Evolutionary conservation across 2,797 vertebrate species (phyloP), one percentile per base, ranked within the genome.

Genomic region (Pachyuromys duprasi): DNA sequence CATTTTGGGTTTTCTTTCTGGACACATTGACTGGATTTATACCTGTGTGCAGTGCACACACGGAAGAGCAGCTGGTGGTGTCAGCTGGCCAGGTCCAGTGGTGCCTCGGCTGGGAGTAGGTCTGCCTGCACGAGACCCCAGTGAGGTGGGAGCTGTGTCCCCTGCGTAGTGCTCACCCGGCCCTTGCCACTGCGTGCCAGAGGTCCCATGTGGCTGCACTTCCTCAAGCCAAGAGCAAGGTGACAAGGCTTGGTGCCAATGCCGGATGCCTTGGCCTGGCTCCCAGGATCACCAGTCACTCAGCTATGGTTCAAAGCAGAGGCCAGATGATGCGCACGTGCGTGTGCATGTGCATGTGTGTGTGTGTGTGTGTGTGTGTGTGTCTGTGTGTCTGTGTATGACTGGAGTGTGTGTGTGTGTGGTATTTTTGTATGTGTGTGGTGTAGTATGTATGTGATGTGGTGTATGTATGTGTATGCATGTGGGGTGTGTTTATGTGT

Each of bases 1-100:
- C 98, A 98, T 98, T 98, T 97, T 98, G 98, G 97, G 98, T 98
- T 98, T 97, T 94, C 97, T 97, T 90, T 97, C 98, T 33, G 93
- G 97, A 91, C 0, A 0, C 92, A 93, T 97, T 95, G 96, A 96
- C 94, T 82, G 98, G 97, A 98, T 98, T 98, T 95, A 96, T 97
- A 96, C 91, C 93, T 94, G 93, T 39, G 20, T n/a, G 76, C 67
- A 79, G 90, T 3, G 57, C 97, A n/a, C 90, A 45, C 17, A 93
- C 92, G 75, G 95, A 81, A 65, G 97, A 84, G 13, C 83, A 0
- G 42, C 67, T 0, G 1, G 31, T 5, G 1, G 42, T 7, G 2
- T 24, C 28, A 2, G 42, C 3, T 17, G 83, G 42, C 31, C 53
- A 42, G 91, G 87, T 24, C 3, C 1, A 28, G 26, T 2, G 3